Conservation (phyloP, 2,113 vertebrate genomes). For the Cyprinodon brontotheroides region DNA sequence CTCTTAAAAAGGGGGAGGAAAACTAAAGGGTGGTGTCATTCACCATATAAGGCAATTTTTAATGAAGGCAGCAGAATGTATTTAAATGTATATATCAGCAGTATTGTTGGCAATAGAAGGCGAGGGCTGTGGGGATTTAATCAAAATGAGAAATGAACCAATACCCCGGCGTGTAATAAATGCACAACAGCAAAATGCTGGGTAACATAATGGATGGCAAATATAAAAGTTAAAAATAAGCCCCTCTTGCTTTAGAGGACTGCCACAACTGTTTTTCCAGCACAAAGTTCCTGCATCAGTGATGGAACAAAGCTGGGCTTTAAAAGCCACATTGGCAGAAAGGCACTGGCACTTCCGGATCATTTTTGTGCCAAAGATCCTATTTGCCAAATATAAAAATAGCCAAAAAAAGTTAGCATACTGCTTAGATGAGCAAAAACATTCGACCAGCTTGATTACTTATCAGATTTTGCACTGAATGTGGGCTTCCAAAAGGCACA, state of each 20-base stretch:
- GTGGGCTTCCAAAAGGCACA: not conserved
- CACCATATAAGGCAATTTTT: conserved; percentile 14
- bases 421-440: conserved; percentile 37
- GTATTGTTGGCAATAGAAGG: conserved; percentile 34
- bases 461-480: conserved; percentile 36
- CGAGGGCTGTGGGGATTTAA: conserved; percentile 37
- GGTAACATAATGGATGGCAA: conserved; percentile 13
- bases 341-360: conserved; percentile 36
- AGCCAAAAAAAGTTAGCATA: conserved; percentile 26
- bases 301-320: conserved; percentile 42
- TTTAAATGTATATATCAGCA: conserved; percentile 48
- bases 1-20: not conserved
- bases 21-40: not conserved
- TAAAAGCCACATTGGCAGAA: conserved; percentile 55
- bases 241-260: conserved; percentile 24
- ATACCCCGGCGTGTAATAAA: conserved; percentile 16
- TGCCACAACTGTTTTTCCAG: conserved; percentile 50
- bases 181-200: conserved; percentile 22
- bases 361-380: conserved; percentile 27
- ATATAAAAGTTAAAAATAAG: conserved; percentile 31
- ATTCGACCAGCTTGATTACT: conserved; percentile 34
- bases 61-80: conserved; percentile 21
- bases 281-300: conserved; percentile 55
- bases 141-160: conserved; percentile 56
- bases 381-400: conserved; percentile 41